Evolutionary conservation across 2,888 invertebrate species (phyloP), one percentile per base, ranked within the genome.

Genomic region (Apodemia zela): DNA sequence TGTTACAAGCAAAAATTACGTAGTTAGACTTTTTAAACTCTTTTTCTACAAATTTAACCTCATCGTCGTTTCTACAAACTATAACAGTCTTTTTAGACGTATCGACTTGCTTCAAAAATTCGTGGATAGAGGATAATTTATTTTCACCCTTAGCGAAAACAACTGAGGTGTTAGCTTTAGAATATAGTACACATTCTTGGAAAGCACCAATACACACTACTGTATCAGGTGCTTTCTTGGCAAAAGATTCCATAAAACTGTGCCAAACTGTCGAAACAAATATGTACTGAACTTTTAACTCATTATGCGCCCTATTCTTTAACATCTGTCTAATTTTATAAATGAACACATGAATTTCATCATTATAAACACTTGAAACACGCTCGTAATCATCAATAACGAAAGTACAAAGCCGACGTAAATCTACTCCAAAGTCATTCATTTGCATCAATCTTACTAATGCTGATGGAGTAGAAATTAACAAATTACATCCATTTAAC

Each of bases 141-240:
- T 83, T 80, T 2, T 84, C 78, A 10, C 85, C 80, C 33, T 80
- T 78, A 2, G 87, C 77, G 59, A 86, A 87, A 63, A 79, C 79
- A 0, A 89, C 83, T 0, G 81, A 74, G 17, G 84, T 87, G n/a
- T 75, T 85, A 66, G 69, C 92, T 84, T 78, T 93, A 71, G 94
- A 95, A 81, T 95, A 97, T 15, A 96, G 84, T 0, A 95, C 94
- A 59, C 96, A 96, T 83, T 97, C 97, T 70, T 96, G 92, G 71
- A 94, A 94, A 25, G 95, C 94, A 0, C 94, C 93, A 63, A 97
- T 94, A 64, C 95, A 94, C 5, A 96, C 82, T 0, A 94, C 85
- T 0, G 96, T 94, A 72, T 94, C 92, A 0, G 91, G 85, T 17
- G 94, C 90, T 58, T 84, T 87, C 51, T 85, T 87, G 0, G 93